Evolutionary conservation across 2,888 invertebrate species (phyloP).

Genomic region (Morpho helenor): DNA sequence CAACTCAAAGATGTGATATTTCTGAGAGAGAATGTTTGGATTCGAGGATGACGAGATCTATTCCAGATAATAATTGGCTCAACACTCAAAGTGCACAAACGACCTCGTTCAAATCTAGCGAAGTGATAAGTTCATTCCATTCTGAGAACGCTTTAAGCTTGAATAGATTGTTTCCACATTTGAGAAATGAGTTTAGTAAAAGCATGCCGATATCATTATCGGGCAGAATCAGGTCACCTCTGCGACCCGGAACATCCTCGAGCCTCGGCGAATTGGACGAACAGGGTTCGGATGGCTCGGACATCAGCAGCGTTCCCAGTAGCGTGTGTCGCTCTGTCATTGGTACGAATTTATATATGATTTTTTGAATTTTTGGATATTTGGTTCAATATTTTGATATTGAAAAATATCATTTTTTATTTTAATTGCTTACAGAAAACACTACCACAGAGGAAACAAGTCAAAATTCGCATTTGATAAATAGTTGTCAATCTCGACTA

Average conservation of each 20-base stretch:
- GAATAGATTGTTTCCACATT: slow-evolving; percentile 81
- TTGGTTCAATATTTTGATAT: no score
- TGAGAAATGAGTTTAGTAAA: slow-evolving; percentile 68
- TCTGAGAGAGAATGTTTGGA: slow-evolving; percentile 42
- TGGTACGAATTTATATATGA: slow-evolving; percentile 43
- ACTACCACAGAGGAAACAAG: slow-evolving; percentile 61
- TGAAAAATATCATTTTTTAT: background rate
- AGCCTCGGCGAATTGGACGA: slow-evolving; percentile 65
- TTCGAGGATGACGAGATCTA: slow-evolving; percentile 83
- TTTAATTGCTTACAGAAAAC: slow-evolving; percentile 43
- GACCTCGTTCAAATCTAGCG: slow-evolving; percentile 81
- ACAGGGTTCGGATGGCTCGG: slow-evolving; percentile 73
- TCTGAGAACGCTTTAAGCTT: slow-evolving; percentile 78
- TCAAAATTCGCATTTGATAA: slow-evolving; percentile 60
- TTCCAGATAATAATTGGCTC: slow-evolving; percentile 84
- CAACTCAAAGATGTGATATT: slow-evolving; percentile 58
- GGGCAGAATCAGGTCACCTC: slow-evolving; percentile 47
- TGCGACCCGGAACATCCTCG: slow-evolving; percentile 40
- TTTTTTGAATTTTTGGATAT: background rate
- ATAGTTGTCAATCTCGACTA: slow-evolving; percentile 78
- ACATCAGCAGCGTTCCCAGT: slow-evolving; percentile 77
- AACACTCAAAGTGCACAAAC: slow-evolving; percentile 46
- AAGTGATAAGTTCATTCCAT: slow-evolving; percentile 78
- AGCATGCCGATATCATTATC: slow-evolving; percentile 67
- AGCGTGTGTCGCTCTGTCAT: slow-evolving; percentile 78